Percentiles rank a stretch among this genome's conserved stretches.
Evolutionary conservation across 2,113 vertebrate genomes (phyloP).

Genomic region (Rhodinocichla rosea): DNA sequence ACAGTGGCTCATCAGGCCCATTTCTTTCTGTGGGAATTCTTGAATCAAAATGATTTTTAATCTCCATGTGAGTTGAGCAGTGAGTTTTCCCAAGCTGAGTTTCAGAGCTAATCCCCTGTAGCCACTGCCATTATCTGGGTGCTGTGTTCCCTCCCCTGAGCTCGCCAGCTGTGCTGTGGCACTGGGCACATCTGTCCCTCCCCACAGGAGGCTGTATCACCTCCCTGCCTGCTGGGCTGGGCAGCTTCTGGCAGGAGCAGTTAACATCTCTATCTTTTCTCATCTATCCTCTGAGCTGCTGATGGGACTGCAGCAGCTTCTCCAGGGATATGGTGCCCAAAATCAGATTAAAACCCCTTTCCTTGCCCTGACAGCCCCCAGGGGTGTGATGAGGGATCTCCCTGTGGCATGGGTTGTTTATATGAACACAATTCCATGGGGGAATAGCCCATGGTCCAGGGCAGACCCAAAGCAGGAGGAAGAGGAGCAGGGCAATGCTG

Average conservation of each 20-base stretch:
- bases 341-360: background rate
- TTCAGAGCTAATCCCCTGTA: background rate
- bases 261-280: background rate
- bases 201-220: background rate
- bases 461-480: background rate
- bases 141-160: background rate
- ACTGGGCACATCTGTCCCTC: background rate
- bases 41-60: background rate
- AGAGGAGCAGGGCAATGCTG: background rate
- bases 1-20: background rate
- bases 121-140: background rate
- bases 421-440: fast-evolving
- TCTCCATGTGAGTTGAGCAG: background rate
- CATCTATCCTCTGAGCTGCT: background rate
- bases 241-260: background rate
- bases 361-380: background rate
- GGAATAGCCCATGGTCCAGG: background rate
- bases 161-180: background rate
- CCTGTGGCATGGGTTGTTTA: background rate
- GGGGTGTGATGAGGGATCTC: background rate
- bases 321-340: background rate
- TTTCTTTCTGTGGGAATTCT: background rate
- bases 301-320: background rate
- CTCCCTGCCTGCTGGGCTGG: background rate
- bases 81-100: background rate